Evolutionary conservation across 2,113 vertebrate genomes (phyloP).

Genomic region (Hemiscyllium ocellatum): DNA sequence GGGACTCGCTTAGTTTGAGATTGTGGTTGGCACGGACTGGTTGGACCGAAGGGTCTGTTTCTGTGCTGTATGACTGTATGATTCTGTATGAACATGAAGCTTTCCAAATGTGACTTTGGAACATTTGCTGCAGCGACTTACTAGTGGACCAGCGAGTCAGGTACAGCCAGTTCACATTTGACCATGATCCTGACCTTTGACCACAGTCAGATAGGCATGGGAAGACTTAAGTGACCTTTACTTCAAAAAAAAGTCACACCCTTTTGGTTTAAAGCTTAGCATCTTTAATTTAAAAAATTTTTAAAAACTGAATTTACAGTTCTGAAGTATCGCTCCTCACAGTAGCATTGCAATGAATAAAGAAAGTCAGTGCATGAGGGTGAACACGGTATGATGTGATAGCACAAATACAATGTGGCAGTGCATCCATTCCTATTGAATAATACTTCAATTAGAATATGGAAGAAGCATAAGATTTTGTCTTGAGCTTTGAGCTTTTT

Average conservation of each 20-base stretch:
- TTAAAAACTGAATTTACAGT: not conserved
- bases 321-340: not conserved
- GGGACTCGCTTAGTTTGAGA: too few relatives aligned
- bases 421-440: not conserved
- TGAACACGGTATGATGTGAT: not conserved
- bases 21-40: too few relatives aligned
- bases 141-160: not conserved
- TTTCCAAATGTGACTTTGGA: not conserved
- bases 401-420: too few relatives aligned
- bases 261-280: not conserved
- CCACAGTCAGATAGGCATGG: not conserved
- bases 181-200: not conserved
- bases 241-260: not conserved
- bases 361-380: not conserved
- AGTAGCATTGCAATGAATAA: not conserved
- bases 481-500: too few relatives aligned
- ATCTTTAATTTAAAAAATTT: not conserved
- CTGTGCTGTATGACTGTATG: too few relatives aligned
- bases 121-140: not conserved
- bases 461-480: not conserved
- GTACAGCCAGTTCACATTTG: too few relatives aligned
- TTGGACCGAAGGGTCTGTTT: too few relatives aligned
- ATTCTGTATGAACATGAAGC: not conserved
- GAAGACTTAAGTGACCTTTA: not conserved
- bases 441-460: not conserved